Evolutionary conservation across 1,140 invertebrate genomes (phyloP).

Genomic region (Limonius californicus): DNA sequence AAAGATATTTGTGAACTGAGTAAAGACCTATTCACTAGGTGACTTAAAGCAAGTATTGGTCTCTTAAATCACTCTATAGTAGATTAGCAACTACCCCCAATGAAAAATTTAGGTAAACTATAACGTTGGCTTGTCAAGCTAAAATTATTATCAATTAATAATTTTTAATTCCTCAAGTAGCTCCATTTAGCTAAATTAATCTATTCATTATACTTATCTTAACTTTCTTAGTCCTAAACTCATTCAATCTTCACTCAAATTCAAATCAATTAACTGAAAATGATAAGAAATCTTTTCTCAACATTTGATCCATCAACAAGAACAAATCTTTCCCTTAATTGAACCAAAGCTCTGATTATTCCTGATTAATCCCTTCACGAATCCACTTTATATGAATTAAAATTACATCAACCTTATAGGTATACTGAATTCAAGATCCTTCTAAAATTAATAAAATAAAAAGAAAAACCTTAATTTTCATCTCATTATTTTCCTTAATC

Average conservation of each 20-base stretch:
- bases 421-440: conserved; percentile 54
- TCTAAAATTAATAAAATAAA: conserved; percentile 45
- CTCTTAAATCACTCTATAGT: conserved; percentile 53
- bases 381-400: conserved; percentile 48
- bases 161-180: conserved; percentile 56
- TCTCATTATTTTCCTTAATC: conserved; percentile 54
- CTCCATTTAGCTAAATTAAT: conserved; percentile 51
- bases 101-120: conserved; percentile 52
- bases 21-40: conserved; percentile 56
- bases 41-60: conserved; percentile 59
- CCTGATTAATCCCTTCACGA: conserved; percentile 52
- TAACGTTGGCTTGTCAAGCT: conserved; percentile 57
- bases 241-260: conserved; percentile 49
- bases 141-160: conserved; percentile 54
- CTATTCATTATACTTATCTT: conserved; percentile 39
- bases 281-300: conserved; percentile 56
- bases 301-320: conserved; percentile 52
- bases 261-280: conserved; percentile 48
- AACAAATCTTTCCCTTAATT: conserved; percentile 52
- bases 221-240: conserved; percentile 21
- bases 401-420: conserved; percentile 46
- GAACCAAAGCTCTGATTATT: conserved; percentile 52
- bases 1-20: conserved; percentile 56
- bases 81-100: conserved; percentile 53
- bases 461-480: conserved; percentile 51